Evolutionary conservation across 1,140 invertebrate species (phyloP), one percentile per base, ranked within the genome.

Genomic region (Chymomyza costata): DNA sequence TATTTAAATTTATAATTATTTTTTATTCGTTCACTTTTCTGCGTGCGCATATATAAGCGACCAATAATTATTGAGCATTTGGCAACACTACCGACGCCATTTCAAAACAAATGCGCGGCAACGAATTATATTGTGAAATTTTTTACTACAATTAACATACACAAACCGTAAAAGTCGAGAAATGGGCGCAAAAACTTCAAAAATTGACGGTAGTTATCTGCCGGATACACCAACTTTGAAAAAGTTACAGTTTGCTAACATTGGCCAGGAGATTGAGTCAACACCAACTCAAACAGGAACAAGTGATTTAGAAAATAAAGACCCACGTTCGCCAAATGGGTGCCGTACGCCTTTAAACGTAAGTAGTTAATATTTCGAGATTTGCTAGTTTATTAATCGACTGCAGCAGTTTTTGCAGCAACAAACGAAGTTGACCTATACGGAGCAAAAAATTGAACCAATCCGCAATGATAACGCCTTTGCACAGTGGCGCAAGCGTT

Each of bases 171-270:
- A 34, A 43, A 1, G 14, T 19, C 40, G 52, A 56, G 48, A 50
- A 34, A 84, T 84, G 82, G 82, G 82, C 17, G 51, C 82, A n/a
- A 84, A 80, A 41, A 56, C 60, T 31, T 74, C 76, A 1, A 84
- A 84, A 71, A 61, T 84, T 1, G 82, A 84, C 13, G 76, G 62
- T 14, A 64, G 32, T 7, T 82, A 74, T 11, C 41, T 84, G 47
- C 65, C 82, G n/a, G 65, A 78, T 5, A 84, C 71, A 13, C 82
- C 76, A 10, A 74, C 57, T 18, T 11, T 80, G 6, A 78, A 70
- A 6, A 80, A 53, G 67, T 14, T 78, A 15, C 62, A n/a, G n/a
- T n/a, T n/a, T n/a, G n/a, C n/a, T n/a, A n/a, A 58, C 18, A 30
- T 46, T n/a, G 6, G 37, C 21, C 3, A 47, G 28, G n/a, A 6